Conservation (phyloP, 2,113 vertebrate genomes). For the Chaenogobius annularis region DNA sequence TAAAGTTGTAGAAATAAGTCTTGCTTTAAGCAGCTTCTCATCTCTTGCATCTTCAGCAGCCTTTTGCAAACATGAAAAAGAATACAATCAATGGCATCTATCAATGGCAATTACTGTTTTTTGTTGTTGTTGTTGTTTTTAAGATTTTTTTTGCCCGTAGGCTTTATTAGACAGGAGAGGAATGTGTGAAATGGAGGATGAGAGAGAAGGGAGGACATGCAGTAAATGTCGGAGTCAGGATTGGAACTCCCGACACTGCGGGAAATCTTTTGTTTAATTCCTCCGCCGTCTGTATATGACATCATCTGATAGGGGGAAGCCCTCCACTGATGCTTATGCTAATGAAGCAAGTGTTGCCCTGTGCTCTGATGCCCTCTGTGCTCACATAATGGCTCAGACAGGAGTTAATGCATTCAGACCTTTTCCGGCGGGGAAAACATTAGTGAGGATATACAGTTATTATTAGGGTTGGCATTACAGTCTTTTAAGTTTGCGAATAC, state of each 20-base stretch:
- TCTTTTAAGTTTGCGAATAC: conserved; percentile 47
- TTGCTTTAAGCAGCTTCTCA: background rate
- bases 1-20: background rate
- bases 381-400: conserved; percentile 26
- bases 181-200: too few relatives aligned
- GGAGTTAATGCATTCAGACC: conserved; percentile 49
- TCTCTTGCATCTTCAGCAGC: background rate
- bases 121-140: too few relatives aligned
- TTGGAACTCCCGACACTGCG: too few relatives aligned
- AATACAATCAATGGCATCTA: too few relatives aligned
- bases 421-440: conserved; percentile 43
- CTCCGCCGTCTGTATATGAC: background rate
- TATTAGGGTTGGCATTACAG: conserved; percentile 48
- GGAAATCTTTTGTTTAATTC: too few relatives aligned
- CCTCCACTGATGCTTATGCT: conserved; percentile 14
- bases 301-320: background rate
- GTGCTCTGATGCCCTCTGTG: conserved; percentile 14
- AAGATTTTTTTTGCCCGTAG: too few relatives aligned
- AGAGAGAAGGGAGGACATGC: too few relatives aligned
- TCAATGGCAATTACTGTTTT: too few relatives aligned
- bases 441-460: conserved; percentile 27
- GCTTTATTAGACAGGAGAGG: too few relatives aligned
- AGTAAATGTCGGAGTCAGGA: too few relatives aligned
- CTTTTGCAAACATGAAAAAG: too few relatives aligned
- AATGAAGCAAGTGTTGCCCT: conserved; percentile 23